These are phyloP conservation scores for Drosophila prolongata DNA, from an alignment of 2,888 invertebrate species.

Conservation along the genomic window DNA sequence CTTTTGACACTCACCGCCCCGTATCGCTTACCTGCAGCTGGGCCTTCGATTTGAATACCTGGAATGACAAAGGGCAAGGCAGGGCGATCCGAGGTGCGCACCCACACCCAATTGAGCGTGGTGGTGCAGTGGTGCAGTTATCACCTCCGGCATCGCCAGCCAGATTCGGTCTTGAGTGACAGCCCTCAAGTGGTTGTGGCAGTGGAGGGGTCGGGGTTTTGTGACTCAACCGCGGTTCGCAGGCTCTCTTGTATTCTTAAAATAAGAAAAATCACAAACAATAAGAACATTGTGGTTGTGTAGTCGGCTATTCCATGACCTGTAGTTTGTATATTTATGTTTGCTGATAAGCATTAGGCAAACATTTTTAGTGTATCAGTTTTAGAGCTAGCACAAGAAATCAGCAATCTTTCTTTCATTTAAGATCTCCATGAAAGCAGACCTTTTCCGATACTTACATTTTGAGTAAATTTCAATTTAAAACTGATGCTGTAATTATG, in stretches of 20 bases:
- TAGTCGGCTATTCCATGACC: slow-evolving; percentile 12
- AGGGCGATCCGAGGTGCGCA: slow-evolving; percentile 33
- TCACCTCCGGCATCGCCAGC: slow-evolving; percentile 51
- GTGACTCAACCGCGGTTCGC: slow-evolving; percentile 52
- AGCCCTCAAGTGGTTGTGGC: slow-evolving; percentile 56
- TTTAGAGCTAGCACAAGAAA: too few relatives aligned
- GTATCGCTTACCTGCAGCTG: slow-evolving; percentile 45
- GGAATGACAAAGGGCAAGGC: slow-evolving; percentile 59
- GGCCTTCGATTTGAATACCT: slow-evolving; percentile 19
- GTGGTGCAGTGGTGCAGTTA: slow-evolving; percentile 37
- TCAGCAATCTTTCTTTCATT: too few relatives aligned
- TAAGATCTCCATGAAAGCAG: too few relatives aligned
- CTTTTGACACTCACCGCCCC: slow-evolving; percentile 35
- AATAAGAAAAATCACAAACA: slow-evolving; percentile 26
- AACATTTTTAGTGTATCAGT: too few relatives aligned
- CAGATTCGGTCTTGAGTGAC: slow-evolving; percentile 63
- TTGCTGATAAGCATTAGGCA: too few relatives aligned
- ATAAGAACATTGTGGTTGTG: slow-evolving; percentile 6
- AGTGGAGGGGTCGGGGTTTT: slow-evolving; percentile 8
- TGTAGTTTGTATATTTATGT: not conserved
- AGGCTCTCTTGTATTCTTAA: slow-evolving; percentile 20
- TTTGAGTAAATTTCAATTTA: too few relatives aligned
- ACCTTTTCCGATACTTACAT: too few relatives aligned
- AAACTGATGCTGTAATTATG: too few relatives aligned
- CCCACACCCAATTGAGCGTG: slow-evolving; percentile 43